Percentiles rank a stretch among this genome's conserved stretches.
Evolutionary conservation across 2,888 invertebrate species (phyloP).

Genomic region (Oscheius sp.): DNA sequence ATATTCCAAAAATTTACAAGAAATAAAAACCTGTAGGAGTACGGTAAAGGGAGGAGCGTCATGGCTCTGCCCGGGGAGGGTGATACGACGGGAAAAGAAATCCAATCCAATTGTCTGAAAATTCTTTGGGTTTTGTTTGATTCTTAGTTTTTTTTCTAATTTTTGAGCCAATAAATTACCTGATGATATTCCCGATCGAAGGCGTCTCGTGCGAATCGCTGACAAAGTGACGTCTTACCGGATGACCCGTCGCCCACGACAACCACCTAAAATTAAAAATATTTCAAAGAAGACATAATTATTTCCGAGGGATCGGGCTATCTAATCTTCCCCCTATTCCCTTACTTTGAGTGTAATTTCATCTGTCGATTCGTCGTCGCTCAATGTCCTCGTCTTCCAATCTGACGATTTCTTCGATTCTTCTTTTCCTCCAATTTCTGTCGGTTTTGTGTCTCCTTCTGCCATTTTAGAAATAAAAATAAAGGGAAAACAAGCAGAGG

Average conservation of each 20-base stretch:
- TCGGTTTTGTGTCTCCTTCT: neutral
- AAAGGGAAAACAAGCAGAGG: too few relatives aligned
- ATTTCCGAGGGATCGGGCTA: neutral
- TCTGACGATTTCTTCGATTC: neutral
- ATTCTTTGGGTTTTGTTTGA: neutral
- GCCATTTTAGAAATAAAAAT: neutral
- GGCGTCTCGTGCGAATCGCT: slow-evolving; percentile 80
- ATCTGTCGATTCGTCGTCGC: slow-evolving; percentile 43
- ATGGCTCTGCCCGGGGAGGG: slow-evolving; percentile 76
- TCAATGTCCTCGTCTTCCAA: slow-evolving; percentile 12
- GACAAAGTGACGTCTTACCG: slow-evolving; percentile 79
- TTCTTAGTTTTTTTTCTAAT: too few relatives aligned
- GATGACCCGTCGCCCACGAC: slow-evolving; percentile 84
- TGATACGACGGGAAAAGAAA: slow-evolving; percentile 81
- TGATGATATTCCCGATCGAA: slow-evolving; percentile 78
- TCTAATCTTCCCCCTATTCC: neutral
- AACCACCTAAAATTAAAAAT: slow-evolving; percentile 55
- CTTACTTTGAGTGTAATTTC: slow-evolving; percentile 45
- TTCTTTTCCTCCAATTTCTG: neutral
- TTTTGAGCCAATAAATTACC: too few relatives aligned
- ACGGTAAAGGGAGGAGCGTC: slow-evolving; percentile 65
- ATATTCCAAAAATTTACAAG: neutral
- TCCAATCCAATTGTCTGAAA: slow-evolving; percentile 81
- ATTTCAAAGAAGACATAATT: neutral
- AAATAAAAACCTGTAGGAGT: slow-evolving; percentile 13